Evolutionary conservation across 2,797 vertebrate genomes (phyloP), one percentile per base, ranked within the genome.

Genomic region (Phylloscopus collybita): DNA sequence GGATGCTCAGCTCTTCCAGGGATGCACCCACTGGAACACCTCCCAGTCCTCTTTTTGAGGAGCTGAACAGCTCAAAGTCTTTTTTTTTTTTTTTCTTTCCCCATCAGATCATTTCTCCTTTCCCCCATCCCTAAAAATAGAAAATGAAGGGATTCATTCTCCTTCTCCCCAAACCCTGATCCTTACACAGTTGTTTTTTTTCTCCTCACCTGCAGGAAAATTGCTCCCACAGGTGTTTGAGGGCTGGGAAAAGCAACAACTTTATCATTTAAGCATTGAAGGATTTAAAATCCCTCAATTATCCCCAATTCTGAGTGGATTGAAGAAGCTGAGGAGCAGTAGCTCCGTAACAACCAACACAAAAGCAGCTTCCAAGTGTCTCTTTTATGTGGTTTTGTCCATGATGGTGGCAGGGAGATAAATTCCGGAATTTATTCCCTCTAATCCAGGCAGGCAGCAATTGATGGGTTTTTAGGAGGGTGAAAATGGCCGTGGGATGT

Each of bases 391-490:
- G 72, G 49, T 51, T 94, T 78, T 91, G 36, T 82, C 80, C 86
- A 56, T 80, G 83, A 90, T 65, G 11, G 1, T 50, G 88, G 86
- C 93, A 88, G 54, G 47, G 86, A 90, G 80, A 94, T 84, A 92
- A 95, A 96, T 75, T 66, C 56, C 6, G 11, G 82, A 51, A 93
- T 97, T 95, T 94, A 94, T 94, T 84, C 57, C 62, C 60, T 25
- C 83, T 92, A 94, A 97, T 81, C 76, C 13, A 80, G 59, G 34
- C 90, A 86, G 65, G 62, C 66, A 75, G 82, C 76, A 70, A 86
- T 65, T 81, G 92, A 96, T 88, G 86, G 60, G 45, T 36, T 81
- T 94, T 94, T 75, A 94, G 38, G 88, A 92, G 93, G 66, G 92
- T 56, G 80, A 92, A 74, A 90, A 86, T 56, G 86, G 82, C 88